phyloP scores from a whole-genome alignment of 2,113 vertebrate genomes.

The Gasterosteus aculeatus region DNA sequence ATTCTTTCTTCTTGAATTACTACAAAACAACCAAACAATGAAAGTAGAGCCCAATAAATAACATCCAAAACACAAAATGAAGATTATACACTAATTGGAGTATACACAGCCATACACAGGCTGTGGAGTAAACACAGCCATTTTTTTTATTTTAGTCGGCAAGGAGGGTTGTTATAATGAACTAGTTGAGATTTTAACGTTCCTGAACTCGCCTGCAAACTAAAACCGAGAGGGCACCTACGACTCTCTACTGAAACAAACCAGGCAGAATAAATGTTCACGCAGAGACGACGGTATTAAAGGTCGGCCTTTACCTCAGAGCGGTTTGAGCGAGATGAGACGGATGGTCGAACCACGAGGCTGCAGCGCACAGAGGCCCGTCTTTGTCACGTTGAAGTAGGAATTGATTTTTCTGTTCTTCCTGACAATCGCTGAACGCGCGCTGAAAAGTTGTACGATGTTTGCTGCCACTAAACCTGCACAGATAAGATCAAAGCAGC shows the following conservation, averaged over 20 bases:
- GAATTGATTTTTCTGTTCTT: not conserved
- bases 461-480: not conserved
- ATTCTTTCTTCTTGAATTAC: conserved; percentile 8
- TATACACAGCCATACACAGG: too few species aligned
- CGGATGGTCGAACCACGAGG: not conserved
- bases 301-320: not conserved
- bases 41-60: not conserved
- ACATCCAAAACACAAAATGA: not conserved
- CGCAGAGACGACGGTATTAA: too few species aligned
- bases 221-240: not conserved
- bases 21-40: not conserved
- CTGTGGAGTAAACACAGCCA: not conserved
- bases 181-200: not conserved
- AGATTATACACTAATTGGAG: not conserved
- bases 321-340: conserved; percentile 2
- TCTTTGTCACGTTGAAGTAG: too few species aligned
- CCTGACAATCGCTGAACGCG: not conserved
- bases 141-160: not conserved
- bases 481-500: not conserved
- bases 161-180: not conserved
- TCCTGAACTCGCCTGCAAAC: not conserved
- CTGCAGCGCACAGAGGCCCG: not conserved
- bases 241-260: conserved; percentile 1
- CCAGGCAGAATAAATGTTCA: not conserved
- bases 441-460: not conserved